Evolutionary conservation across 2,797 vertebrate species (phyloP).

Genomic region (Melanotaenia nigrans): DNA sequence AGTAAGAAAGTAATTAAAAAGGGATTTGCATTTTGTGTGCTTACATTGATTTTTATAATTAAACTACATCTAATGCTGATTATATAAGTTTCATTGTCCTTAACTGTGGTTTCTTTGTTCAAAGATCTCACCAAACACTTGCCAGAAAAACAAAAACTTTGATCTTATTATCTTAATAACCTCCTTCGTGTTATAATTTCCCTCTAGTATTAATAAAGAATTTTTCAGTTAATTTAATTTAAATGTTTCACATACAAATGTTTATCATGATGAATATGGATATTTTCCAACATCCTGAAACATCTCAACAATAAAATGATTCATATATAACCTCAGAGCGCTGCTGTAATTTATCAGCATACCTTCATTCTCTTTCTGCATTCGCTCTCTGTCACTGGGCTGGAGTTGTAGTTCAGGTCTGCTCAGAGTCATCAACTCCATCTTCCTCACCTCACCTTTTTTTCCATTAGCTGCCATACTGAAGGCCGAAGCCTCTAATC

Average conservation of each 20-base stretch:
- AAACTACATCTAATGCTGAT: neutral
- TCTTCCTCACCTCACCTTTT: neutral
- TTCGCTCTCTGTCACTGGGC: constrained; percentile 20
- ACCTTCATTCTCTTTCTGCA: constrained; percentile 8
- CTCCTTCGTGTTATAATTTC: no score
- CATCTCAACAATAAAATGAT: neutral
- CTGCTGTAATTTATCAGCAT: neutral
- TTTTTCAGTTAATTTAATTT: neutral
- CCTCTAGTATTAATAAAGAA: no score
- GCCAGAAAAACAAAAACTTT: no score
- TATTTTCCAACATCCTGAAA: neutral
- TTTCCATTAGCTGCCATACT: constrained; percentile 6
- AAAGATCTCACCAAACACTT: neutral
- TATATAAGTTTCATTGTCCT: neutral
- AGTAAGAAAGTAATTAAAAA: neutral
- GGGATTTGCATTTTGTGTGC: neutral
- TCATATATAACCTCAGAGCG: neutral
- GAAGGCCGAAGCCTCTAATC: constrained; percentile 4
- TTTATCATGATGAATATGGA: neutral
- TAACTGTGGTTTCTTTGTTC: neutral
- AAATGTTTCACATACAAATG: neutral
- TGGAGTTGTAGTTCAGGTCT: constrained; percentile 14
- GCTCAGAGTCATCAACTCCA: constrained; percentile 1
- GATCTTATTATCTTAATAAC: no score
- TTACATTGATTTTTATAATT: neutral